Evolutionary conservation across 2,797 vertebrate genomes (phyloP), one percentile per base, ranked within the genome.

Genomic region (Rhinella marina): DNA sequence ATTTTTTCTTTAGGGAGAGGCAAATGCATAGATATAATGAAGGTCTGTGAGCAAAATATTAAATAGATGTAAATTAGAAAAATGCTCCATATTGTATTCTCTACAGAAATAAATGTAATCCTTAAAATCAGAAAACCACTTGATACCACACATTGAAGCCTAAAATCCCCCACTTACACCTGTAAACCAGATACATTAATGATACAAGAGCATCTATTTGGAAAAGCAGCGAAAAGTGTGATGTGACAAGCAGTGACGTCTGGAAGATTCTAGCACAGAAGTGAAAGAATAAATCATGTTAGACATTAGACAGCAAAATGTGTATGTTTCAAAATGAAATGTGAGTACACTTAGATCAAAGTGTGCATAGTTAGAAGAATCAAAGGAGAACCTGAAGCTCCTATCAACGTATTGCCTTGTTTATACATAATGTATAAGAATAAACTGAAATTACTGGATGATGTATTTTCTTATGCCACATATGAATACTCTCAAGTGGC

Each of bases 211-310:
- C 82, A 64, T n/a, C 76, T 48, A 62, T 88, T 85, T 85, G 81
- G 75, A 77, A 84, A 68, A 52, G 56, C 32, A 41, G 68, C 68
- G 57, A 85, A 80, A 81, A 78, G n/a, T 29, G 68, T 27, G 61
- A 78, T 52, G 56, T 88, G 68, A 82, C 78, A 86, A 86, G 83
- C 52, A 78, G 32, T 54, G 52, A 81, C 23, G 78, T 75, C 41
- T 59, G 48, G 66, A 86, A 85, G 78, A 76, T 50, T 70, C 72
- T 59, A 81, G 79, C 27, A 27, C 56, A n/a, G 70, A 78, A 86
- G 82, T 86, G 77, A 86, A 77, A 87, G 86, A 87, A 66, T 83
- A 82, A 87, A 88, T 88, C 84, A 82, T 77, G 73, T 73, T 54
- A 82, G 70, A 86, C 62, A 82, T 86, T 68, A 82, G 48, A 82